Evolutionary conservation across 23 tunicate genomes (phyloP), one percentile per base, ranked within the genome.

Genomic region (Styela clava): DNA sequence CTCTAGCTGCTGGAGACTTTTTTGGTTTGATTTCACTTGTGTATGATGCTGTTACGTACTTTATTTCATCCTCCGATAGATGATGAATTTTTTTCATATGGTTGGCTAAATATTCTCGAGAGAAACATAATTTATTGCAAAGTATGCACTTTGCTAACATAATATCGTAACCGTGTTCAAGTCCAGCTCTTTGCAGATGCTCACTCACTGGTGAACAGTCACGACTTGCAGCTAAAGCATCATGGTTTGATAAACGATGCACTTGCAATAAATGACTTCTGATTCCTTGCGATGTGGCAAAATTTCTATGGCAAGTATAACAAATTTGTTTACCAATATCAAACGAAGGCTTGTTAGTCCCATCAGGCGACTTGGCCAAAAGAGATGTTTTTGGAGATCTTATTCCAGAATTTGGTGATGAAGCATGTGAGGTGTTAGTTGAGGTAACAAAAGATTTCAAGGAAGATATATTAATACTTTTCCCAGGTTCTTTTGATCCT

Each of bases 51-150:
- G 35, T 76, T 64, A 76, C 37, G 37, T 52, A 28, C 12, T 44
- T 36, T 27, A 76, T 22, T 0, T 33, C 52, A 35, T 29, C 65
- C 21, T 52, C 62, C 65, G 27, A 28, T 25, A 76, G 21, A 28
- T 76, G 81, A 52, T 76, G 81, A 51, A 44, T 27, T 56, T 44
- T 76, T 27, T 64, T 33, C 64, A 76, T 33, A 26, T 76, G 81
- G 28, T 26, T 76, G n/a, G 32, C 24, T 9, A 76, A 26, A 52
- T 76, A 21, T 52, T 76, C 81, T 24, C 81, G 52, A 26, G 81
- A 76, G 31, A 76, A 76, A 26, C 44, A 76, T 33, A 44, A 76
- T 52, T 31, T 23, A 7, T 22, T 76, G 64, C 81, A 76, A 44
- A 76, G 35, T 31, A 76, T 7, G 31, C 81, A 76, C 24, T 76